Evolutionary conservation across 2,888 invertebrate species (phyloP).

Genomic region (Leucophenga montana): DNA sequence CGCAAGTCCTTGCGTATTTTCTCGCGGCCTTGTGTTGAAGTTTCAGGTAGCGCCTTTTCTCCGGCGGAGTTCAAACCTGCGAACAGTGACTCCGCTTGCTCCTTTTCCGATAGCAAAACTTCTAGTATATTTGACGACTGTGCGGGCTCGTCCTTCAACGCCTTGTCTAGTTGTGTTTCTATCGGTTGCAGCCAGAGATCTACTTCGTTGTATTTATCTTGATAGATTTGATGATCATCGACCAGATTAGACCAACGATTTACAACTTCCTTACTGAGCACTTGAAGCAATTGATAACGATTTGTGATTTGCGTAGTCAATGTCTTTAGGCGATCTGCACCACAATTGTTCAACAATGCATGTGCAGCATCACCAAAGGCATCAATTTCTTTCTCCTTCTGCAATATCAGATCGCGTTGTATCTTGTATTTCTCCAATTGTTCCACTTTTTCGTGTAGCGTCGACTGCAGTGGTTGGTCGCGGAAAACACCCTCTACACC

Average conservation of each 20-base stretch:
- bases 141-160: conserved; percentile 80
- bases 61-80: conserved; percentile 83
- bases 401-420: conserved; percentile 83
- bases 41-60: conserved; percentile 93
- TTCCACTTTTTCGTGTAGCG: conserved; percentile 85
- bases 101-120: conserved; percentile 84
- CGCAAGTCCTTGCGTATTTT: conserved; percentile 88
- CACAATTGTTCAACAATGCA: conserved; percentile 85
- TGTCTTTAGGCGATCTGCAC: conserved; percentile 88
- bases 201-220: conserved; percentile 83
- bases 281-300: conserved; percentile 86
- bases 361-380: conserved; percentile 93
- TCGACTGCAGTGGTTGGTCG: conserved; percentile 88
- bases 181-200: conserved; percentile 85
- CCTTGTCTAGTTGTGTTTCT: conserved; percentile 79
- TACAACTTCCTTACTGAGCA: conserved; percentile 88
- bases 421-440: conserved; percentile 83
- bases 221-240: conserved; percentile 86
- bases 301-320: conserved; percentile 92
- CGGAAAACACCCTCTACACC: conserved; percentile 87
- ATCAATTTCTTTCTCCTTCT: conserved; percentile 89
- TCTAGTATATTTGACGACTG: conserved; percentile 81
- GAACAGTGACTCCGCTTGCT: conserved; percentile 87
- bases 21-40: conserved; percentile 92
- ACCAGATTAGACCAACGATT: conserved; percentile 88